Conservation (phyloP, 2,113 vertebrate genomes). For the Ursus arctos region DNA sequence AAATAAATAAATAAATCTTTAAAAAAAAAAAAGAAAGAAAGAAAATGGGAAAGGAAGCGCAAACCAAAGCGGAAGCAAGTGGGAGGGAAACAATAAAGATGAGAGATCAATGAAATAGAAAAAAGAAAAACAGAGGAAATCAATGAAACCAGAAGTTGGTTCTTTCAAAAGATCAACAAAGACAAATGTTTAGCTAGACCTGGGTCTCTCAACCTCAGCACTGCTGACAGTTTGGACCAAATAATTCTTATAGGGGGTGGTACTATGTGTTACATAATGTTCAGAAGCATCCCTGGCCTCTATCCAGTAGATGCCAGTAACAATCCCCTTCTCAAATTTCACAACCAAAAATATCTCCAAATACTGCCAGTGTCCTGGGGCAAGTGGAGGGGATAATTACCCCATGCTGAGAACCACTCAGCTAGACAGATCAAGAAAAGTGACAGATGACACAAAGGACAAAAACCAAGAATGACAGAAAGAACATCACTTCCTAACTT, state of each 20-base stretch:
- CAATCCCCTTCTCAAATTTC: background rate
- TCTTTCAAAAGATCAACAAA: background rate
- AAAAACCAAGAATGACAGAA: background rate
- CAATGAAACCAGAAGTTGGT: background rate
- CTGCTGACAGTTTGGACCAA: background rate
- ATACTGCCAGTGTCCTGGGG: background rate
- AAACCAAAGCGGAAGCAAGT: background rate
- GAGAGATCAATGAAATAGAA: background rate
- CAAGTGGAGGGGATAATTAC: background rate
- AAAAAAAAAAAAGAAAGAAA: background rate
- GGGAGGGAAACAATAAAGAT: background rate
- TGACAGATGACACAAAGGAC: background rate
- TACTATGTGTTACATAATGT: background rate
- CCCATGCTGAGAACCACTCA: background rate
- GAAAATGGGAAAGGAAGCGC: background rate
- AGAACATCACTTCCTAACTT: background rate
- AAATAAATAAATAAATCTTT: too few species aligned
- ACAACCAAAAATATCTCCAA: background rate
- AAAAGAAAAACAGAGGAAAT: background rate
- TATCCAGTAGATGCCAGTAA: background rate
- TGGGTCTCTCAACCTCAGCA: background rate
- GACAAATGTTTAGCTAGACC: background rate
- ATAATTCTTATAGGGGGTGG: background rate
- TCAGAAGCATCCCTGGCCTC: background rate
- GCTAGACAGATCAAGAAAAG: background rate